Conservation (phyloP, 2,888 invertebrate genomes). For the Drosophila colorata region DNA sequence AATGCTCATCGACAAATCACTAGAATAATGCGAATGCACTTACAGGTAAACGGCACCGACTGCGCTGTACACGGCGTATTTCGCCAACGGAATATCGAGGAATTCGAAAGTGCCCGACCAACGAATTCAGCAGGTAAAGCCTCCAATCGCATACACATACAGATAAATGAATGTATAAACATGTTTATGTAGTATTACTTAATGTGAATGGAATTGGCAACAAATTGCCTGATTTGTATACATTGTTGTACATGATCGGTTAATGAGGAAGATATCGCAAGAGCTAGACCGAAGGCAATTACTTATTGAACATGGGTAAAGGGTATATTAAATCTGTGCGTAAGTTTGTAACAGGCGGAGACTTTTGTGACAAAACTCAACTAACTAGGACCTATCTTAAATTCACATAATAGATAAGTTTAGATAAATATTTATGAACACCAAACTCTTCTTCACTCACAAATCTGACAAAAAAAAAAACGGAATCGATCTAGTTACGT, state of each 20-base stretch:
- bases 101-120: slow-evolving; percentile 77
- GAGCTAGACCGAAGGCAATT: background rate
- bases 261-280: slow-evolving; percentile 1
- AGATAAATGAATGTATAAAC: background rate
- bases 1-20: slow-evolving; percentile 30
- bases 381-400: no score
- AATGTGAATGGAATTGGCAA: slow-evolving; percentile 48
- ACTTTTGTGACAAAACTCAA: no score
- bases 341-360: no score
- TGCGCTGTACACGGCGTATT: slow-evolving; percentile 82
- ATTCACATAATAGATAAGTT: no score
- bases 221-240: slow-evolving; percentile 26
- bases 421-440: no score
- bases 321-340: no score
- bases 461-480: no score
- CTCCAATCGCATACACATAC: background rate
- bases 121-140: slow-evolving; percentile 64
- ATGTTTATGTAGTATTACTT: slow-evolving; percentile 20
- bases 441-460: no score
- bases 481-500: no score
- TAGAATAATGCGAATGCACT: slow-evolving; percentile 43
- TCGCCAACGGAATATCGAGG: slow-evolving; percentile 79
- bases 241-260: slow-evolving; percentile 2
- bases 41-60: slow-evolving; percentile 78
- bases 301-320: background rate